Evolutionary conservation across 2,888 invertebrate species (phyloP), one percentile per base, ranked within the genome.

Genomic region (Drosophila paramelanica): DNA sequence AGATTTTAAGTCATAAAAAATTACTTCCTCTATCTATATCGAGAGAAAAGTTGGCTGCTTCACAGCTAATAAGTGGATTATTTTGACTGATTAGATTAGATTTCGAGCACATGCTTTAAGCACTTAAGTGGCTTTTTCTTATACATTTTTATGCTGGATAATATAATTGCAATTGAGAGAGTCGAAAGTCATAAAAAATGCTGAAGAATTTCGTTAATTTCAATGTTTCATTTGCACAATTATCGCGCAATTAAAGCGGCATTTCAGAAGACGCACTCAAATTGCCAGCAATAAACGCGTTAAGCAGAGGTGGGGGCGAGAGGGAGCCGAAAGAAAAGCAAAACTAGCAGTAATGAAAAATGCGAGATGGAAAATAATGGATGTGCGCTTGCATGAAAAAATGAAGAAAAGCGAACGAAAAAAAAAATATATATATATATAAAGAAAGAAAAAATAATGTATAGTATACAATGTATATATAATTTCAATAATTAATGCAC

Each of bases 401-500:
- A 56, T n/a, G 53, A 67, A 47, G 23, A 52, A 53, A 61, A 47
- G 33, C 2, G 10, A 17, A 14, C 25, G 7, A 7, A 41, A 27
- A 27, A 11, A n/a, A n/a, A n/a, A n/a, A n/a, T n/a, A n/a, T n/a
- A n/a, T n/a, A n/a, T n/a, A n/a, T n/a, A n/a, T 23, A 45, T 11
- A 25, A 47, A 11, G 11, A 36, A 23, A 39, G 13, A 10, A 5
- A 11, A 17, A 53, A 27, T 33, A n/a, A 45, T 55, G 17, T 47
- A 42, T 38, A 20, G 27, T 38, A 38, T 11, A 14, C 11, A 17
- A 27, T 20, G 55, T 43, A 11, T 41, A 11, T 41, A 61, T 64
- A 66, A 79, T 79, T 85, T 79, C 55, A 66, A 77, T 79, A 82
- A 82, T 77, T 68, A 72, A 79, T 72, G 77, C 64, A 79, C 25